Conservation (phyloP, 2,888 invertebrate genomes). For the Caenorhabditis doughertyi region DNA sequence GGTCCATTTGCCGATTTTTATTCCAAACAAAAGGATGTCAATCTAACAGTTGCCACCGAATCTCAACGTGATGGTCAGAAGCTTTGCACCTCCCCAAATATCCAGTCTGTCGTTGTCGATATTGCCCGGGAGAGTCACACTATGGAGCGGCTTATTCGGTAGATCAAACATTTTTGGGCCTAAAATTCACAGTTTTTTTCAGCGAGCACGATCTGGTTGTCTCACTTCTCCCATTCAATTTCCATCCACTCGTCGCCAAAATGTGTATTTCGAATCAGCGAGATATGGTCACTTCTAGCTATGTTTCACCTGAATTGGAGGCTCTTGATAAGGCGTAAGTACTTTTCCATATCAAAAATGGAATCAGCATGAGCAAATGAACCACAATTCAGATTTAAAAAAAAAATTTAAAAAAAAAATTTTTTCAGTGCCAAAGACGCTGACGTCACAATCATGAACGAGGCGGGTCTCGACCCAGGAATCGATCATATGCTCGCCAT, state of each 20-base stretch:
- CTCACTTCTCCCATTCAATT: constrained; percentile 91
- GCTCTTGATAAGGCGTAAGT: constrained; percentile 83
- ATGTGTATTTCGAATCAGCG: constrained; percentile 91
- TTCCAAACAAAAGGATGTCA: constrained; percentile 87
- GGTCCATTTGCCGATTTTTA: constrained; percentile 96
- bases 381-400: too few species aligned
- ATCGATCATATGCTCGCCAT: constrained; percentile 97
- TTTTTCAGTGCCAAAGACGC: constrained; percentile 90
- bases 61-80: constrained; percentile 92
- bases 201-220: constrained; percentile 85
- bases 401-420: neutral
- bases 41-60: constrained; percentile 87
- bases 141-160: constrained; percentile 88
- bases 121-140: constrained; percentile 88
- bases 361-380: neutral
- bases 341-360: neutral
- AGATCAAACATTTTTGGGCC: neutral
- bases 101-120: constrained; percentile 90
- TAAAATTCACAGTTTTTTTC: neutral
- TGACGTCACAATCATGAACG: constrained; percentile 95
- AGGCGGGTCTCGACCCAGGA: constrained; percentile 98
- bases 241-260: constrained; percentile 91
- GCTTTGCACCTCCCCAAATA: constrained; percentile 88
- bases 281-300: constrained; percentile 97
- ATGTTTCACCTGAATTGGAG: constrained; percentile 91